phyloP scores from a whole-genome alignment of 2,113 vertebrate genomes.

The Corythornis cristatus region DNA sequence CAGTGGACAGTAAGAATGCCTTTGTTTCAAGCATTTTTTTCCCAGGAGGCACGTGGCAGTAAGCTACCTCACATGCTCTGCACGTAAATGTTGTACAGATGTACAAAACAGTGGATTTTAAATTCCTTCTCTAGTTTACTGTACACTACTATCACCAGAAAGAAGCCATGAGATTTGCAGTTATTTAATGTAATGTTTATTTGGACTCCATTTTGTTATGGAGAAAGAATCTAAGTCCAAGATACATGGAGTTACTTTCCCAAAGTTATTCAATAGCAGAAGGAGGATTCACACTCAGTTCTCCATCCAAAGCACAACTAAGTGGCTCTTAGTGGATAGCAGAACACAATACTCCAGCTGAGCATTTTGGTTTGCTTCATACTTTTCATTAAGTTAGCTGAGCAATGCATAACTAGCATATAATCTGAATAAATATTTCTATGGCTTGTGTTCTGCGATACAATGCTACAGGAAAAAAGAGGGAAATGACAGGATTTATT shows the following conservation, averaged over 20 bases:
- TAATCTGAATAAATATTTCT: neutral
- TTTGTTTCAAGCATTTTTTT: neutral
- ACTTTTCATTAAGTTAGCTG: neutral
- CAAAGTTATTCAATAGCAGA: neutral
- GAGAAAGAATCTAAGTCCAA: neutral
- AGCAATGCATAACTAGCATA: neutral
- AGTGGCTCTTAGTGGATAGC: neutral
- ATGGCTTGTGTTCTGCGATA: neutral
- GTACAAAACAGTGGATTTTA: neutral
- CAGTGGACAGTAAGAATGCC: neutral
- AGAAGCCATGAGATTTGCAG: neutral
- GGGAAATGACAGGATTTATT: neutral
- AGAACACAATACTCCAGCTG: fast-evolving
- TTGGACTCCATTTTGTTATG: neutral
- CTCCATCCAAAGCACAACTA: neutral
- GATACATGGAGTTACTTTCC: fast-evolving
- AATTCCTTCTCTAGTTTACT: neutral
- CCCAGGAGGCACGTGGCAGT: neutral
- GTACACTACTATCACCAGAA: neutral
- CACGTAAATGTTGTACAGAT: neutral
- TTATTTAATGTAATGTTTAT: neutral
- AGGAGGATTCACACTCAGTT: neutral
- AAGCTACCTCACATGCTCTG: neutral
- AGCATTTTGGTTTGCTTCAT: neutral
- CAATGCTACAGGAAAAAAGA: neutral